Conservation (phyloP, 2,113 vertebrate species). For the cat (Felis catus) region F.catus_Fca126_mat1.0 CM031419.1:139577001-139577500, state of each 20-base stretch:
- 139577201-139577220: neutral
- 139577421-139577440: neutral
- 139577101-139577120: conserved; percentile 1
- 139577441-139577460: neutral
- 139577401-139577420: conserved; percentile 16
- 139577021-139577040: neutral
- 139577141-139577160: neutral
- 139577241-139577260: neutral
- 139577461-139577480: neutral
- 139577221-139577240: neutral
- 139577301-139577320: neutral
- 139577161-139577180: conserved; percentile 37
- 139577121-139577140: neutral
- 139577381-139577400: conserved; percentile 16
- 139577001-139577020: neutral
- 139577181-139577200: conserved; percentile 36
- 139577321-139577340: neutral
- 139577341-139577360: neutral
- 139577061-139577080: conserved; percentile 19
- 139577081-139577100: neutral
- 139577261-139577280: neutral
- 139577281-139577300: neutral
- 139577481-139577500: conserved; percentile 30
- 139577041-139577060: neutral
- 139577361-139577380: neutral